These are phyloP conservation scores for Callorhinus ursinus DNA, from an alignment of 2,113 vertebrate genomes.

Conservation along the genomic window DNA sequence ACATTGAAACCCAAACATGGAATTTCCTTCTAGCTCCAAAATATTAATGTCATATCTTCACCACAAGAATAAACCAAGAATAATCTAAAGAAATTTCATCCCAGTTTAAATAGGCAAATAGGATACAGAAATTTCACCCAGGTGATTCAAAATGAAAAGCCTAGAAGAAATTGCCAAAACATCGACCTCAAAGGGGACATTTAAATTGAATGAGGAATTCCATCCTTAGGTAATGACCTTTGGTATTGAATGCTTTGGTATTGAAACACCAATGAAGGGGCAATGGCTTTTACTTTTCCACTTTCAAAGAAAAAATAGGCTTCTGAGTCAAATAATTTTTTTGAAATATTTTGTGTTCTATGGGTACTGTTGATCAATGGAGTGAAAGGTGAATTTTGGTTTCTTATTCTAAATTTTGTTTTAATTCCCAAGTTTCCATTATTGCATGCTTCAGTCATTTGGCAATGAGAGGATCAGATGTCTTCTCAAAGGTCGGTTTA, in stretches of 20 bases:
- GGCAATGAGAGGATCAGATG: background rate
- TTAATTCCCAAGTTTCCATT: background rate
- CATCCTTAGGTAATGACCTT: background rate
- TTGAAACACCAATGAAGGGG: background rate
- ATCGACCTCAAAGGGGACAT: background rate
- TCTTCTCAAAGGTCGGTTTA: background rate
- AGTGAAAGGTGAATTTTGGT: background rate
- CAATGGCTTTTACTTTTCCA: background rate
- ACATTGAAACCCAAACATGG: background rate
- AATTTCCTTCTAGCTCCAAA: background rate
- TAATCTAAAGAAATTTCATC: background rate
- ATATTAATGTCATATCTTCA: background rate
- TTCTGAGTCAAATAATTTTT: background rate
- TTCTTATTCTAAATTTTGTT: background rate
- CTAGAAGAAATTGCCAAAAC: background rate
- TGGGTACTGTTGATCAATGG: background rate
- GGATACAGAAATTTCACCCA: background rate
- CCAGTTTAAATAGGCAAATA: background rate
- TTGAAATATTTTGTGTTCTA: background rate
- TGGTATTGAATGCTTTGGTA: background rate
- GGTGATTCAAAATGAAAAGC: background rate
- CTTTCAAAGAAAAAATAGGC: background rate
- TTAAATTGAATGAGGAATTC: background rate
- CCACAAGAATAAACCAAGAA: constrained; percentile 16
- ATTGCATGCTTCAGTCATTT: background rate